phyloP scores from a whole-genome alignment of 2,888 invertebrate genomes.

The Cheilosia pagana region DNA sequence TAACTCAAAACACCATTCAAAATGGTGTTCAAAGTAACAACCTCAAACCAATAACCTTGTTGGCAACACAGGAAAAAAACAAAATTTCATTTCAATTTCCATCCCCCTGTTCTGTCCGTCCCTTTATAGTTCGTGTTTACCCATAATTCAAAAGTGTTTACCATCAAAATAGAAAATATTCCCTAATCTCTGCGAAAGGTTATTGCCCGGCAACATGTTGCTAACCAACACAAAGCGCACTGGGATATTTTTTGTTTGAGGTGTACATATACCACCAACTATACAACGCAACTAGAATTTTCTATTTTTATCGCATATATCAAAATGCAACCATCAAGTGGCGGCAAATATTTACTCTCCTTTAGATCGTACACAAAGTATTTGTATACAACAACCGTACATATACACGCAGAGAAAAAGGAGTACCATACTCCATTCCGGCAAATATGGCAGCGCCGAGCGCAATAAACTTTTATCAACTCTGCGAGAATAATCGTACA shows the following conservation, averaged over 20 bases:
- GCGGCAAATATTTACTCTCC: slow-evolving; percentile 73
- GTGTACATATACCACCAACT: background rate
- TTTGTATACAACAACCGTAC: slow-evolving; percentile 37
- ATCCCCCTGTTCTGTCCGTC: no score
- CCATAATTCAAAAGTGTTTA: slow-evolving; percentile 48
- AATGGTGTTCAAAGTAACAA: no score
- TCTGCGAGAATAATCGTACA: slow-evolving; percentile 52
- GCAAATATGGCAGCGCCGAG: slow-evolving; percentile 40
- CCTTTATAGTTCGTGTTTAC: no score
- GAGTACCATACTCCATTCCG: slow-evolving; percentile 11
- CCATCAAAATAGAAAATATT: slow-evolving; percentile 13
- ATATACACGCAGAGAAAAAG: slow-evolving; percentile 21
- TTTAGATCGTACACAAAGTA: slow-evolving; percentile 63
- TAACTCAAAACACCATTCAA: no score
- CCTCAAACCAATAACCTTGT: no score
- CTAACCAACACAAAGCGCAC: slow-evolving; percentile 21
- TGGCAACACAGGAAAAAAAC: no score
- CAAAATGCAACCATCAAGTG: slow-evolving; percentile 69
- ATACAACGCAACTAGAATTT: slow-evolving; percentile 45
- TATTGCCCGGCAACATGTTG: slow-evolving; percentile 73
- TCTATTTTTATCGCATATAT: slow-evolving; percentile 72
- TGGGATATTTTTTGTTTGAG: background rate
- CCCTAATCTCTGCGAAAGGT: slow-evolving; percentile 58
- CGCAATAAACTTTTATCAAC: slow-evolving; percentile 74
- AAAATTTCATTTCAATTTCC: no score